Evolutionary conservation across 1,140 invertebrate genomes (phyloP).

Genomic region (Drosophila sproati): DNA sequence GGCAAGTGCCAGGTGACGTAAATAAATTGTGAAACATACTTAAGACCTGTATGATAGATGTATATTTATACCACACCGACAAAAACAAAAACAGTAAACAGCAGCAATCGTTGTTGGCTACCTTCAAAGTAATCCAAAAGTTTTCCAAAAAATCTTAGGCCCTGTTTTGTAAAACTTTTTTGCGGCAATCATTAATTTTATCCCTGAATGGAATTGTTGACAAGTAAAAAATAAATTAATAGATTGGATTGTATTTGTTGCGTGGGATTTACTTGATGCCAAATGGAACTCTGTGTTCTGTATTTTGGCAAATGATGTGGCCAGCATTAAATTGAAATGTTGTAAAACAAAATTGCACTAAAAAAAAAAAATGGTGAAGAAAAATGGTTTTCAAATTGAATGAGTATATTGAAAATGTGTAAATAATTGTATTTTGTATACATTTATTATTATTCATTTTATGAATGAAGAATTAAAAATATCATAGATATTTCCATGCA

Average conservation of each 20-base stretch:
- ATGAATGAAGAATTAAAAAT: too few species aligned
- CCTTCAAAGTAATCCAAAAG: slow-evolving; percentile 53
- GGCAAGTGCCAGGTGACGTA: slow-evolving; percentile 68
- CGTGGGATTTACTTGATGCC: slow-evolving; percentile 4
- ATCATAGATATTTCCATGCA: too few species aligned
- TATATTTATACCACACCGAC: slow-evolving; percentile 11
- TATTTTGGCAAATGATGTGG: slow-evolving; percentile 6
- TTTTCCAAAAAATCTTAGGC: slow-evolving; percentile 49
- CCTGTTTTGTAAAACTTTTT: slow-evolving; percentile 45
- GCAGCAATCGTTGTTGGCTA: slow-evolving; percentile 31
- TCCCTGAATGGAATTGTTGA: slow-evolving; percentile 47
- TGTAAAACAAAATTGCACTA: too few species aligned
- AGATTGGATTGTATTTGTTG: slow-evolving; percentile 28
- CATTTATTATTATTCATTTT: too few species aligned
- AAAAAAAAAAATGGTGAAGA: background rate
- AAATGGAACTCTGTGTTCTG: background rate
- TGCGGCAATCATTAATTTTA: slow-evolving; percentile 69
- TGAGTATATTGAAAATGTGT: too few species aligned
- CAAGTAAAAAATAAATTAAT: slow-evolving; percentile 51
- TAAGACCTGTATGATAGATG: slow-evolving; percentile 74
- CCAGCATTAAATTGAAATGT: background rate
- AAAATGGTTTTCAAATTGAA: background rate
- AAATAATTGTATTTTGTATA: too few species aligned
- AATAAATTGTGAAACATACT: slow-evolving; percentile 75
- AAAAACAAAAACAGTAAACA: slow-evolving; percentile 22